These are phyloP conservation scores for Fulica atra DNA, from an alignment of 2,113 vertebrate genomes.

Conservation along the genomic window DNA sequence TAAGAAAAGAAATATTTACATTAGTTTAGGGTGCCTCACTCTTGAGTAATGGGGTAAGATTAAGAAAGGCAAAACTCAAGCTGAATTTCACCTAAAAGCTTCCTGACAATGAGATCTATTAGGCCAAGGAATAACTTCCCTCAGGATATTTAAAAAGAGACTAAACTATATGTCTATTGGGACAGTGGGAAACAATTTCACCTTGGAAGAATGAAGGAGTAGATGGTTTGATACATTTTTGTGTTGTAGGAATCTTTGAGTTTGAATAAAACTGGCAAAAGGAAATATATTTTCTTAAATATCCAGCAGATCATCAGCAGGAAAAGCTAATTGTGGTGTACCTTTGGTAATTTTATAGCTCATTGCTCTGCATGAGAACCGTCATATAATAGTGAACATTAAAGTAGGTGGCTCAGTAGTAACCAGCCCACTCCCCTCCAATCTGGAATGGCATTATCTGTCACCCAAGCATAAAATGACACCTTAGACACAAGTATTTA, in stretches of 20 bases:
- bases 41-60: background rate
- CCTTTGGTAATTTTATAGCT: conserved; percentile 1
- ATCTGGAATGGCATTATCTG: background rate
- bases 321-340: background rate
- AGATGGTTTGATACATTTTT: background rate
- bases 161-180: background rate
- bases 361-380: background rate
- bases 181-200: background rate
- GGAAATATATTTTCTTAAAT: background rate
- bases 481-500: background rate
- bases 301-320: background rate
- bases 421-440: background rate
- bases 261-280: background rate
- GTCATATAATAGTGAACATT: background rate
- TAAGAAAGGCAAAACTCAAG: background rate
- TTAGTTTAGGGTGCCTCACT: background rate
- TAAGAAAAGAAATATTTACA: background rate
- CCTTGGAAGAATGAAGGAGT: background rate
- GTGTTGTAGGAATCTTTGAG: background rate
- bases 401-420: background rate
- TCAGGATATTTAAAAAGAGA: background rate
- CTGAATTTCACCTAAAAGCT: background rate
- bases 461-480: background rate
- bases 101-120: background rate
- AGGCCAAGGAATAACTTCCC: background rate